These are phyloP conservation scores for Phoeniculus purpureus DNA, from an alignment of 2,797 vertebrate species.

Conservation along the genomic window DNA sequence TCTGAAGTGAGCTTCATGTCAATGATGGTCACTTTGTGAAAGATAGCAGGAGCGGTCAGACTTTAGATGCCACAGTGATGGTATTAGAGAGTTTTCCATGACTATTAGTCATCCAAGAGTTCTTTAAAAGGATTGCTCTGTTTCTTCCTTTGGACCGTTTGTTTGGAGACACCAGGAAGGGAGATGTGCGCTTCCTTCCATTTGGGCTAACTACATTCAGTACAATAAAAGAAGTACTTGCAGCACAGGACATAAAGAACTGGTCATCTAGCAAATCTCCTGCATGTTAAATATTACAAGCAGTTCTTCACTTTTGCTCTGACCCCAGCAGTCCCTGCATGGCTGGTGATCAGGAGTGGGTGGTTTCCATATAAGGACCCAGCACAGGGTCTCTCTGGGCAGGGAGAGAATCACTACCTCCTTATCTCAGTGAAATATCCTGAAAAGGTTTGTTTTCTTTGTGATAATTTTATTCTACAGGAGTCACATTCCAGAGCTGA, in stretches of 20 bases:
- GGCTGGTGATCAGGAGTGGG: background rate
- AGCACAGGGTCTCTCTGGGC: background rate
- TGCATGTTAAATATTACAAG: background rate
- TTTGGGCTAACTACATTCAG: rapidly evolving
- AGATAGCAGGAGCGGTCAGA: background rate
- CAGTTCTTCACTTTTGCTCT: background rate
- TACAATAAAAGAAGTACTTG: background rate
- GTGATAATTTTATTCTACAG: background rate
- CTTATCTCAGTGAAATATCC: background rate
- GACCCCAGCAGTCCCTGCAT: rapidly evolving
- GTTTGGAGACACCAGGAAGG: background rate
- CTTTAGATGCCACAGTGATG: background rate
- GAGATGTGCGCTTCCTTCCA: background rate
- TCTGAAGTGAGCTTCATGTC: background rate
- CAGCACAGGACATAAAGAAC: background rate
- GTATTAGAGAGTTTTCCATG: background rate
- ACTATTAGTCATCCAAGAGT: background rate
- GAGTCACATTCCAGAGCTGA: background rate
- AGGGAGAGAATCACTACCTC: rapidly evolving
- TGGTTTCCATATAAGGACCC: rapidly evolving
- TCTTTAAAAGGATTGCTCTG: background rate
- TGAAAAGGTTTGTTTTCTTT: background rate
- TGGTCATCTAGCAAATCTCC: background rate
- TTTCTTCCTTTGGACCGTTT: background rate
- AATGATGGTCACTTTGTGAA: background rate